Evolutionary conservation across 1,140 invertebrate genomes (phyloP), one percentile per base, ranked within the genome.

Genomic region (Pseudomyrmex sp.): DNA sequence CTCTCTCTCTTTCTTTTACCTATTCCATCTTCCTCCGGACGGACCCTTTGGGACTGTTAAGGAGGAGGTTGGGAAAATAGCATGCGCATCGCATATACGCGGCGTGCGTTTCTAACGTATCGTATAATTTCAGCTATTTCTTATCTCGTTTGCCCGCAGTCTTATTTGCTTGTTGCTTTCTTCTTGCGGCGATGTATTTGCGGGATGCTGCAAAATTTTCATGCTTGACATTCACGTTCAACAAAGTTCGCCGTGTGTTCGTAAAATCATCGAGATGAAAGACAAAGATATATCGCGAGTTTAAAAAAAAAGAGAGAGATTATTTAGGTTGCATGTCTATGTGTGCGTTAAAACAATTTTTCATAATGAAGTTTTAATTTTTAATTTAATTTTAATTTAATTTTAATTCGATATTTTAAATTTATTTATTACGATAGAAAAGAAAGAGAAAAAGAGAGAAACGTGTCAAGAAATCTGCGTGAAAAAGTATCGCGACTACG

Each of bases 51-150:
- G 23, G 54, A 80, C 54, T 80, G 76, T 48, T 70, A 80, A 80
- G 44, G 66, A 80, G 76, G 23, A 70, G 76, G 66, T 80, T 80
- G 66, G 12, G 76, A 80, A 80, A 80, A 80, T 79, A 79, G 65
- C 65, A 79, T 79, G 76, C 76, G 65, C 76, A 48, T 54, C 69
- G 76, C 66, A 20, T 54, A 46, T 20, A 35, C 73, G 59, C 73
- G 61, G 61, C 54, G 44, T 80, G 75, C 50, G 75, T 77, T 69
- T 77, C 75, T 77, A 80, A 59, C 76, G 76, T 70, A 80, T 80
- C 76, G 66, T 80, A 59, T 80, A 80, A 80, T 80, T 80, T 80
- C 76, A 80, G 76, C 76, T 80, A 80, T 80, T 80, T 80, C 66
- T 80, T 80, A 80, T 80, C 76, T 80, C 54, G 76, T 80, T 72